Percentiles rank a stretch among this genome's conserved stretches.
These are phyloP conservation scores for Phrynocephalus vlangalii DNA, from an alignment of 2,797 vertebrate species.

Conservation along the genomic window DNA sequence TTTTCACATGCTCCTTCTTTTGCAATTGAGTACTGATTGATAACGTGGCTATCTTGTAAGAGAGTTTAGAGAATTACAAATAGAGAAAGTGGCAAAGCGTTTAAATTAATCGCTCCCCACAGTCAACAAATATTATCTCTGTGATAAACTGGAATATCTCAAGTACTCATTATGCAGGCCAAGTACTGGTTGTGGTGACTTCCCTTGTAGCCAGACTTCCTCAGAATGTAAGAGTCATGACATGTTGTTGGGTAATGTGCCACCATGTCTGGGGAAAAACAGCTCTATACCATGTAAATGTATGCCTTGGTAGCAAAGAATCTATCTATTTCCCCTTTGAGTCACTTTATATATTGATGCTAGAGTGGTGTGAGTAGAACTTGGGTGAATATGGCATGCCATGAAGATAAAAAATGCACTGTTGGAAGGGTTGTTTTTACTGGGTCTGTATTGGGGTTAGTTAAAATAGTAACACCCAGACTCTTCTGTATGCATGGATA, in stretches of 20 bases:
- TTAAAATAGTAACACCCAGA: conserved; percentile 69
- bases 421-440: conserved; percentile 58
- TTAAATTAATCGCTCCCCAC: conserved; percentile 67
- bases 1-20: conserved; percentile 65
- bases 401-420: conserved; percentile 60
- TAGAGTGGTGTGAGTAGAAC: conserved; percentile 64
- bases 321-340: conserved; percentile 65
- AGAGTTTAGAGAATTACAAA: conserved; percentile 69
- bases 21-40: conserved; percentile 62
- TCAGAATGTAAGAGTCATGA: conserved; percentile 69
- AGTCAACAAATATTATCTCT: conserved; percentile 54
- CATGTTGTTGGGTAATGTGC: conserved; percentile 66
- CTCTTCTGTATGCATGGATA: conserved; percentile 70
- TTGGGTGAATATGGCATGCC: conserved; percentile 54
- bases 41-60: conserved; percentile 75
- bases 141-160: conserved; percentile 66
- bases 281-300: conserved; percentile 66
- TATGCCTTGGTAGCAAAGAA: conserved; percentile 55
- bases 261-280: conserved; percentile 64
- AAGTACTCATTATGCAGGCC: conserved; percentile 61
- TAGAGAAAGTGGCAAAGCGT: conserved; percentile 61
- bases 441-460: conserved; percentile 73
- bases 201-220: conserved; percentile 69
- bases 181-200: conserved; percentile 31
- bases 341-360: conserved; percentile 70